phyloP scores from a whole-genome alignment of 2,797 vertebrate genomes.

The Erpetoichthys calabaricus region DNA sequence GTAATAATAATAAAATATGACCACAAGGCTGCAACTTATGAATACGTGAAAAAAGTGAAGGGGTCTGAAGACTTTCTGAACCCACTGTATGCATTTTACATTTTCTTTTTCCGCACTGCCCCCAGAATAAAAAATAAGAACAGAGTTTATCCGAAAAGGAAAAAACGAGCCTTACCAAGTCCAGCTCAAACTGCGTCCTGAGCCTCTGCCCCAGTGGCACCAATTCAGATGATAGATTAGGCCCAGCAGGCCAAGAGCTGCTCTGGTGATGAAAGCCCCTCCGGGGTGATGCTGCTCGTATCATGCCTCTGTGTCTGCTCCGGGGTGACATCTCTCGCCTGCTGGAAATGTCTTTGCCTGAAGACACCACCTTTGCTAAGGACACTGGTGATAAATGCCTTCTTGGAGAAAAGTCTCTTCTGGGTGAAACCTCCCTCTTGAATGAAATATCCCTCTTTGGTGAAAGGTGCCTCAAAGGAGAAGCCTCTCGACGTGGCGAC shows the following conservation, averaged over 20 bases:
- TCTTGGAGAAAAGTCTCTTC: conserved; percentile 53
- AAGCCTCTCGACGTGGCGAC: conserved; percentile 71
- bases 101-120: too few relatives aligned
- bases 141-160: too few relatives aligned
- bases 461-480: conserved; percentile 75
- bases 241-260: conserved; percentile 56
- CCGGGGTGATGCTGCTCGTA: conserved; percentile 80
- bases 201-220: conserved; percentile 54
- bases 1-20: too few relatives aligned
- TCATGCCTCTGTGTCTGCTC: conserved; percentile 68
- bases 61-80: too few relatives aligned
- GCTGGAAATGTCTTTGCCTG: conserved; percentile 57
- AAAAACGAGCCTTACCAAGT: conserved; percentile 21
- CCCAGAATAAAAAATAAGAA: too few relatives aligned
- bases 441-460: conserved; percentile 72
- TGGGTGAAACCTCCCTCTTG: conserved; percentile 73
- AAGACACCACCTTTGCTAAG: conserved; percentile 61
- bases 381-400: conserved; percentile 43
- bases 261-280: conserved; percentile 73
- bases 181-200: conserved; percentile 30
- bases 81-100: too few relatives aligned
- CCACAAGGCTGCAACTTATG: too few relatives aligned
- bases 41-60: too few relatives aligned
- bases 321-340: conserved; percentile 73
- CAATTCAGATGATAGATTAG: conserved; percentile 64